phyloP scores from a whole-genome alignment of 2,888 invertebrate species.

The Nineta flava region DNA sequence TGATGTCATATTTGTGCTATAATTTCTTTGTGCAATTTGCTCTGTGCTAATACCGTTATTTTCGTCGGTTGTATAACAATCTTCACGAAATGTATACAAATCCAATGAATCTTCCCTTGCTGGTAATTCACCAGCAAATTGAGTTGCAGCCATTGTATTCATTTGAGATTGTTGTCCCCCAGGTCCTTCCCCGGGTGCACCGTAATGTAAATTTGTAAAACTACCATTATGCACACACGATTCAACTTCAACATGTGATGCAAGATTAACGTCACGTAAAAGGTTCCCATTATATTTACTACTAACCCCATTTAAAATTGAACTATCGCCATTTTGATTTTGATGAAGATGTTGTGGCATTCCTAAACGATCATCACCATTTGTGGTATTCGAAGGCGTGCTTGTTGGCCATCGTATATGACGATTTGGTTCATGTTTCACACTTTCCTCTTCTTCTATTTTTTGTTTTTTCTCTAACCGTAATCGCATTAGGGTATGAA shows the following conservation, averaged over 20 bases:
- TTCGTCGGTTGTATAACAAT: slow-evolving; percentile 36
- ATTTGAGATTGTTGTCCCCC: slow-evolving; percentile 18
- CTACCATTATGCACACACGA: slow-evolving; percentile 47
- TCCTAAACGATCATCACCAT: slow-evolving; percentile 26
- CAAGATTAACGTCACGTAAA: slow-evolving; percentile 35
- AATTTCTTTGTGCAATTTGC: slow-evolving; percentile 3
- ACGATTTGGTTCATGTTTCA: slow-evolving; percentile 25
- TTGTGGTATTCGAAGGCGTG: slow-evolving; percentile 30
- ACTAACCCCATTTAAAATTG: slow-evolving; percentile 9
- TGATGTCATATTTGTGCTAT: slow-evolving; percentile 22
- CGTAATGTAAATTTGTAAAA: slow-evolving; percentile 53
- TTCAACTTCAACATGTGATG: slow-evolving; percentile 42
- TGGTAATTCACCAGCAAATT: slow-evolving; percentile 22
- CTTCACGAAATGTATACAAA: slow-evolving; percentile 41
- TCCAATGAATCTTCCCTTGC: slow-evolving; percentile 40
- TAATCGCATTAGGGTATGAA: slow-evolving; percentile 88
- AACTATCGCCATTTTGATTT: slow-evolving; percentile 17
- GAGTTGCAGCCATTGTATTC: slow-evolving; percentile 18
- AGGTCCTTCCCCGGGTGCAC: slow-evolving; percentile 32
- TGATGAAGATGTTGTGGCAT: slow-evolving; percentile 23
- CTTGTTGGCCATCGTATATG: slow-evolving; percentile 26
- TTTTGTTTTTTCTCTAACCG: slow-evolving; percentile 72
- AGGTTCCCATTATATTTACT: slow-evolving; percentile 26
- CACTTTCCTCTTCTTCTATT: slow-evolving; percentile 36
- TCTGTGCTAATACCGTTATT: slow-evolving; percentile 1